phyloP scores from a whole-genome alignment of 2,888 invertebrate genomes.

The Piscicola geometra region DNA sequence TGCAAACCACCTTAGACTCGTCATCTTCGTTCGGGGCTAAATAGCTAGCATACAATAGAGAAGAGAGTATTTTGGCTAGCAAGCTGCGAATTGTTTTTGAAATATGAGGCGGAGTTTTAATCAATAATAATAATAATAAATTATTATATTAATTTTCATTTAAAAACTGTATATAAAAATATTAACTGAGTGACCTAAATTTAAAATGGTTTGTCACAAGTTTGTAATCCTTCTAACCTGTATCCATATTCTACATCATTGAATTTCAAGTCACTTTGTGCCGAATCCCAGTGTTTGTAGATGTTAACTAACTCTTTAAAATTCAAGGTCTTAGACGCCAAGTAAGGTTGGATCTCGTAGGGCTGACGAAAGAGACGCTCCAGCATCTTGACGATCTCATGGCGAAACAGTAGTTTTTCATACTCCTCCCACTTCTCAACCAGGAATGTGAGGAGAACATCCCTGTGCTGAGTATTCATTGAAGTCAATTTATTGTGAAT shows the following conservation, averaged over 20 bases:
- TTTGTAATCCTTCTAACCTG: too few species aligned
- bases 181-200: too few species aligned
- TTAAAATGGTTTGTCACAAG: too few species aligned
- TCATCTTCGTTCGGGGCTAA: too few species aligned
- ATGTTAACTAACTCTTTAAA: background rate
- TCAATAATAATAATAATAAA: too few species aligned
- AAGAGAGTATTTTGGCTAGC: too few species aligned
- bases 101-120: too few species aligned
- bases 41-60: too few species aligned
- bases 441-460: background rate
- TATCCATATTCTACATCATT: background rate
- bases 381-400: slow-evolving; percentile 4
- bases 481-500: background rate
- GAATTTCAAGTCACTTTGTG: background rate
- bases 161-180: too few species aligned
- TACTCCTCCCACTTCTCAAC: background rate
- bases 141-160: too few species aligned
- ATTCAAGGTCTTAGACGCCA: background rate
- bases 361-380: background rate
- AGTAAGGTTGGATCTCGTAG: background rate
- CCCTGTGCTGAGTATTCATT: background rate
- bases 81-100: background rate
- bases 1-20: too few species aligned
- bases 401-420: background rate
- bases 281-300: background rate